Percentiles rank a stretch among this genome's conserved stretches.
These are phyloP conservation scores for Phyllostomus hastatus DNA, from an alignment of 2,113 vertebrate genomes.

Conservation along the genomic window DNA sequence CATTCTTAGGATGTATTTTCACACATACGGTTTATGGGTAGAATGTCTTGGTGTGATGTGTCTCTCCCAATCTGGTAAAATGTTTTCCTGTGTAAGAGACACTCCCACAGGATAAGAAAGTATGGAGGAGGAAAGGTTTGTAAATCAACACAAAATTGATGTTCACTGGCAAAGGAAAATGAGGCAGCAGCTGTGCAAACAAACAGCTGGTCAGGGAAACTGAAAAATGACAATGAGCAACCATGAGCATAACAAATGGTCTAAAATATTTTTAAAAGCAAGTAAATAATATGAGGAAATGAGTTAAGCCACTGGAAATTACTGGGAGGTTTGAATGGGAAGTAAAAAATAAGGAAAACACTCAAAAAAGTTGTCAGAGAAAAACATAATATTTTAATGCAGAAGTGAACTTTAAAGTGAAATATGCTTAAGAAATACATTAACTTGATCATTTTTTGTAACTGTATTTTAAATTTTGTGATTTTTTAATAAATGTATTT, in stretches of 20 bases:
- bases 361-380: not conserved
- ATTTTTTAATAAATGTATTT: not conserved
- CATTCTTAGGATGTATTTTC: not conserved
- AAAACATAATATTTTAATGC: not conserved
- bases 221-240: not conserved
- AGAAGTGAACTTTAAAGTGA: not conserved
- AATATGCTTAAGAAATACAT: not conserved
- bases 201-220: not conserved
- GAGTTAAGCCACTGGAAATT: not conserved
- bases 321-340: not conserved
- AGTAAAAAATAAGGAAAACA: not conserved
- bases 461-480: not conserved
- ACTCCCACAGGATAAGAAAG: not conserved
- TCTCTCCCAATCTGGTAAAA: not conserved
- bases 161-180: not conserved
- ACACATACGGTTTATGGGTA: not conserved
- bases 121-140: not conserved
- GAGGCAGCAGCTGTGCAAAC: slow-evolving; percentile 51
- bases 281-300: slow-evolving; percentile 33
- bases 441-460: not conserved
- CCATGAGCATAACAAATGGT: not conserved
- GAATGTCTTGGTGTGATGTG: not conserved
- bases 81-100: not conserved
- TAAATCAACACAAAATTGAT: slow-evolving; percentile 20
- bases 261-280: not conserved